Conservation (phyloP, 2,113 vertebrate genomes). For the Anguilla japonica region DNA sequence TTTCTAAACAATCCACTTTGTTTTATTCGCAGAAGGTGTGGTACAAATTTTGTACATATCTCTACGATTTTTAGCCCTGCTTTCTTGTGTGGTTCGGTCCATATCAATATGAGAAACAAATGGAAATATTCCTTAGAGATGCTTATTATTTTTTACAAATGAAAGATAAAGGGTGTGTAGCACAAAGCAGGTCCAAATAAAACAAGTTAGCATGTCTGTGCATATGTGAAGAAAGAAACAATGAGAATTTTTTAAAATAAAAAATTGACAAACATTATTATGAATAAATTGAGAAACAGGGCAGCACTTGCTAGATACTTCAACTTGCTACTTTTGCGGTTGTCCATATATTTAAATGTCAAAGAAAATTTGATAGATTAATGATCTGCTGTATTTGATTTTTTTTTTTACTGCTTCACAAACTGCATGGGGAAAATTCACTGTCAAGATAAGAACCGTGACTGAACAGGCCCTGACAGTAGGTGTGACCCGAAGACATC, state of each 20-base stretch:
- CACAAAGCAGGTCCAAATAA: background rate
- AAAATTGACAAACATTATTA: no score
- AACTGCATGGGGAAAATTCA: background rate
- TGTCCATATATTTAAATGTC: background rate
- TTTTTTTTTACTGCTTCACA: background rate
- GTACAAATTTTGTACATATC: background rate
- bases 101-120: background rate
- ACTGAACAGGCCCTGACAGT: background rate
- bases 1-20: slow-evolving; percentile 80
- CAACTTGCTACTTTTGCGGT: background rate
- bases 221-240: background rate
- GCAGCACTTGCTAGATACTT: no score
- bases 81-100: background rate
- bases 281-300: no score
- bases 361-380: background rate
- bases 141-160: background rate
- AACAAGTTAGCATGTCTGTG: background rate
- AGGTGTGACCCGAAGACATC: slow-evolving; percentile 40
- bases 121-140: background rate
- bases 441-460: background rate
- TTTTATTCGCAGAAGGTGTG: background rate
- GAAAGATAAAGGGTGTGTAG: background rate
- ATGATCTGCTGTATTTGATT: background rate
- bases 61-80: background rate
- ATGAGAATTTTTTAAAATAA: no score